These are phyloP conservation scores for Troides oblongomaculatus DNA, from an alignment of 2,888 invertebrate genomes.

Conservation along the genomic window DNA sequence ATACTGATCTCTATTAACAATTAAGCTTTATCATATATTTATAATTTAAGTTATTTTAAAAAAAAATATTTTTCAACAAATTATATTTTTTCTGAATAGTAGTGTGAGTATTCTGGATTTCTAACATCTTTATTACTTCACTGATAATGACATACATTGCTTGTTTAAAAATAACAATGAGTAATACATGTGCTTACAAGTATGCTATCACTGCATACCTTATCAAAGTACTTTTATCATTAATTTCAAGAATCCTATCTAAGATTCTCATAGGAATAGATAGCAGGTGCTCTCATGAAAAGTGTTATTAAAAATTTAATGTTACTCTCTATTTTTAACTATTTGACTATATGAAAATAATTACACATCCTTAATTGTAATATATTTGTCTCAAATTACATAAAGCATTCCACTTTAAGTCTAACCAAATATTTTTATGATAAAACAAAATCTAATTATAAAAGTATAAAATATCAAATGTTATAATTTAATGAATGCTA, in stretches of 20 bases:
- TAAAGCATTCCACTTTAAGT: too few relatives aligned
- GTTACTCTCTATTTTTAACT: background rate
- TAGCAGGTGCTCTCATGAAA: constrained; percentile 8
- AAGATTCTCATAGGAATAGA: constrained; percentile 17
- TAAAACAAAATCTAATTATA: background rate
- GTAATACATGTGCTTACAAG: constrained; percentile 17
- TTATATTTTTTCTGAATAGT: too few relatives aligned
- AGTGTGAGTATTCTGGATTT: background rate
- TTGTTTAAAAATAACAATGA: constrained; percentile 19
- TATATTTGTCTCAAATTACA: too few relatives aligned
- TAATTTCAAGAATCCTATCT: constrained; percentile 18
- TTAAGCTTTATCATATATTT: too few relatives aligned
- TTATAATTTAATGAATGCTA: background rate
- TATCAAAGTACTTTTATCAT: constrained; percentile 15
- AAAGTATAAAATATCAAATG: background rate
- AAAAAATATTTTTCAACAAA: too few relatives aligned
- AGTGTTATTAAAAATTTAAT: background rate
- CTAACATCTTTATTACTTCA: constrained; percentile 5
- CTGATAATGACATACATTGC: background rate
- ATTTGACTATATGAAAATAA: background rate
- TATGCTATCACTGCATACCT: constrained; percentile 10
- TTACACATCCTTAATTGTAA: background rate
- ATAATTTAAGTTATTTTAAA: too few relatives aligned
- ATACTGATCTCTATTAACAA: too few relatives aligned
- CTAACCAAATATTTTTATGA: background rate